Evolutionary conservation across 2,113 vertebrate genomes (phyloP).

Genomic region (Tyrannus savana): DNA sequence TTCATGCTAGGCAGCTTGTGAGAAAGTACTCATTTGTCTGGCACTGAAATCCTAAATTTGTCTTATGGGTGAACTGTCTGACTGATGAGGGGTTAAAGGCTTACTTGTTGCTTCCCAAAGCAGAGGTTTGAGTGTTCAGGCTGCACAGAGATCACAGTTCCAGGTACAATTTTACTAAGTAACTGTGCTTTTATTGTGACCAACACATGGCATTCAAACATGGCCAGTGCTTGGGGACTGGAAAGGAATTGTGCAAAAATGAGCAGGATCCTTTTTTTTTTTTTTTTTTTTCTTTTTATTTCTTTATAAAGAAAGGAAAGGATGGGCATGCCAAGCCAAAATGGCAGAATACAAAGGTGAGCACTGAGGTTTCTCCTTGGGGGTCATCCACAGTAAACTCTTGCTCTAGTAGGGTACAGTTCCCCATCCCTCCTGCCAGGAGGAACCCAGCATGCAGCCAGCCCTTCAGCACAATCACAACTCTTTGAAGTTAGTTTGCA

Average conservation of each 20-base stretch:
- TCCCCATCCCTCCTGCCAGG: background rate
- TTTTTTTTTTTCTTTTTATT: background rate
- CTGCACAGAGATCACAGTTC: background rate
- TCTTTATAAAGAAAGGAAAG: slow-evolving; percentile 43
- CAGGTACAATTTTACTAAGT: background rate
- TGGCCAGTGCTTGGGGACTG: background rate
- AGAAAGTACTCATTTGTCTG: background rate
- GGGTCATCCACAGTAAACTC: background rate
- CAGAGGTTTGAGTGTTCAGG: background rate
- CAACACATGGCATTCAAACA: background rate
- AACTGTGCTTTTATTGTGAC: background rate
- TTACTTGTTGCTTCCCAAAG: background rate
- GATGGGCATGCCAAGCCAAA: background rate
- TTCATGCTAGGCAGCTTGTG: background rate
- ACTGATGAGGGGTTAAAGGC: background rate
- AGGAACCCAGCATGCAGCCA: background rate
- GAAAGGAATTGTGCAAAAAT: background rate
- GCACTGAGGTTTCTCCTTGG: background rate
- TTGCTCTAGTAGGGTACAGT: background rate
- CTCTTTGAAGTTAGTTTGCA: slow-evolving; percentile 20
- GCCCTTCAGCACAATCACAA: background rate
- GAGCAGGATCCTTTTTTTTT: background rate
- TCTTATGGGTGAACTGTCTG: background rate
- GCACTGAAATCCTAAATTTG: background rate
- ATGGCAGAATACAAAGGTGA: background rate